Base-by-base conservation (phyloP, 2,797 vertebrate species). In the Rhinella marina region DNA sequence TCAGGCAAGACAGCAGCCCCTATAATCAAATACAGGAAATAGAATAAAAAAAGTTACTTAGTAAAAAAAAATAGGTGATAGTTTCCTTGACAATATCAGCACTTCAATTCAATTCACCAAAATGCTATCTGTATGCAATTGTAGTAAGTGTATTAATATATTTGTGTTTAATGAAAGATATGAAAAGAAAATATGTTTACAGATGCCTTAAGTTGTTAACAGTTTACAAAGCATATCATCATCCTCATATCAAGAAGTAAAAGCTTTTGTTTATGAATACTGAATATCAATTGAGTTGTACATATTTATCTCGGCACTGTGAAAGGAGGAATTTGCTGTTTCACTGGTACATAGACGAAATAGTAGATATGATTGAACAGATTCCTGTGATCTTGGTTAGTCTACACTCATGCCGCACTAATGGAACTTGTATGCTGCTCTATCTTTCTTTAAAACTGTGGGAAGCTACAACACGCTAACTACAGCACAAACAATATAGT, bases 401-500 rank as follows among this genome's bases (percentile, higher is more conserved):
- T 25, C 79, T 87, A 68, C 61, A 82, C 16, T 70, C 86, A 81
- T 84, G 61, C 86, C 16, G 59, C 23, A 81, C 62, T 85, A 82
- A 85, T 90, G 52, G 54, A 84, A 76, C 76, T 84, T 27, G 14
- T 59, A 57, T 90, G 89, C 86, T 82, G 61, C 82, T 87, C 79
- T 61, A 70, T n/a, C 52, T n/a, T 70, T 52, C 89, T 82, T 52
- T 77, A 76, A 32, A 57, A 59, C 57, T 68, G 82, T 62, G 23
- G 86, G 84, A 86, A 81, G 16, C 78, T 88, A 50, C 72, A 76
- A 83, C 54, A 66, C 72, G 41, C 68, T 81, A 75, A 66, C 77
- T 75, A 75, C 68, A 85, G 66, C 82, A 82, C 68, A 85, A 66
- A 79, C 48, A 66, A 80, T 78, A 52, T 3, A 75, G 57, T 81